Percentiles rank a stretch among this genome's conserved stretches.
Evolutionary conservation across 2,113 vertebrate species (phyloP).

Genomic region (Mus spicilegus): DNA sequence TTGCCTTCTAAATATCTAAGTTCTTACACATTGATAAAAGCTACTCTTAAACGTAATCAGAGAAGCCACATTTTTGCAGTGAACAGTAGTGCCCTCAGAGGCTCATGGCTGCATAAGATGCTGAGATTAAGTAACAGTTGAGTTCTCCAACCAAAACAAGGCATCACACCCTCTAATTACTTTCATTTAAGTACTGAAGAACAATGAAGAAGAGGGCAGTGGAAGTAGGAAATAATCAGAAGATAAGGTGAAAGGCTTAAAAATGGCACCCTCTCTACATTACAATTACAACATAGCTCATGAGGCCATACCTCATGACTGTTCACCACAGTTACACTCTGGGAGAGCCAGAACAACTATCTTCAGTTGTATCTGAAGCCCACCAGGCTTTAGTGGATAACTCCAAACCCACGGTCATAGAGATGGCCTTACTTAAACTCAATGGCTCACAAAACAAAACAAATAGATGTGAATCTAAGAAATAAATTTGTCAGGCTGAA

Average conservation of each 20-base stretch:
- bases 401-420: not conserved
- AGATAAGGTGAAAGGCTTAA: not conserved
- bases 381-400: not conserved
- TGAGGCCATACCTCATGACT: not conserved
- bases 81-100: not conserved
- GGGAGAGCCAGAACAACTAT: not conserved
- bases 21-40: not conserved
- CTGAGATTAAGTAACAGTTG: not conserved
- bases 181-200: not conserved
- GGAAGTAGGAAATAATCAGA: not conserved
- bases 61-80: not conserved
- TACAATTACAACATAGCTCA: not conserved
- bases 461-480: no score
- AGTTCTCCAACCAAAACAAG: not conserved
- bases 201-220: not conserved
- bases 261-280: not conserved
- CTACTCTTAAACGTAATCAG: not conserved
- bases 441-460: no score
- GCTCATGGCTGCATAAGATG: not conserved
- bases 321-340: not conserved
- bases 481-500: no score
- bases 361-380: not conserved
- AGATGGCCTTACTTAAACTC: not conserved
- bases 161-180: not conserved
- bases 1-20: not conserved